Evolutionary conservation across 2,888 invertebrate species (phyloP).

Genomic region (Polyommatus icarus): DNA sequence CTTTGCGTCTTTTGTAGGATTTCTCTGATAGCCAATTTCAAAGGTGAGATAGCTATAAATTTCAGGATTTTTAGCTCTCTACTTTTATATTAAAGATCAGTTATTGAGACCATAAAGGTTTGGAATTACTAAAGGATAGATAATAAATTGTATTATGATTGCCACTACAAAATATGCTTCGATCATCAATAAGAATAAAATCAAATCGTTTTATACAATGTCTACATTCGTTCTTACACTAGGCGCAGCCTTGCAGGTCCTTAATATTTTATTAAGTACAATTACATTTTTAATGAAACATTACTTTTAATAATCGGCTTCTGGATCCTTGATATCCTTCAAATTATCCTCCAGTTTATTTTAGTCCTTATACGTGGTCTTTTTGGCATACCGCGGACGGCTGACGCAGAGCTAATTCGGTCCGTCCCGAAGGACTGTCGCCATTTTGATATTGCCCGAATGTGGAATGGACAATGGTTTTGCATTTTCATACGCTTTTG

Average conservation of each 20-base stretch:
- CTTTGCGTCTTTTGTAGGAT: not conserved
- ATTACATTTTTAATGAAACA: too few species aligned
- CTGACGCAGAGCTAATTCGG: slow-evolving; percentile 4
- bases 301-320: too few species aligned
- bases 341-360: not conserved
- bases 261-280: too few species aligned
- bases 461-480: slow-evolving; percentile 1
- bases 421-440: not conserved
- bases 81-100: not conserved
- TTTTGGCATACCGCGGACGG: not conserved
- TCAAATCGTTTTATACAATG: too few species aligned
- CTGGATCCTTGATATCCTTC: not conserved
- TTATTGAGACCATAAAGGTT: too few species aligned
- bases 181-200: too few species aligned
- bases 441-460: slow-evolving; percentile 7
- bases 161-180: too few species aligned
- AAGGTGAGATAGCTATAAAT: not conserved
- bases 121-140: too few species aligned
- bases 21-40: slow-evolving; percentile 2
- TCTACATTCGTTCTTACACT: too few species aligned
- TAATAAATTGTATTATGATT: too few species aligned
- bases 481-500: not conserved
- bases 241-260: too few species aligned
- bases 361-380: not conserved
- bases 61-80: not conserved